Conservation (phyloP, 2,888 invertebrate genomes). For the Xanthorhoe spadicearia region DNA sequence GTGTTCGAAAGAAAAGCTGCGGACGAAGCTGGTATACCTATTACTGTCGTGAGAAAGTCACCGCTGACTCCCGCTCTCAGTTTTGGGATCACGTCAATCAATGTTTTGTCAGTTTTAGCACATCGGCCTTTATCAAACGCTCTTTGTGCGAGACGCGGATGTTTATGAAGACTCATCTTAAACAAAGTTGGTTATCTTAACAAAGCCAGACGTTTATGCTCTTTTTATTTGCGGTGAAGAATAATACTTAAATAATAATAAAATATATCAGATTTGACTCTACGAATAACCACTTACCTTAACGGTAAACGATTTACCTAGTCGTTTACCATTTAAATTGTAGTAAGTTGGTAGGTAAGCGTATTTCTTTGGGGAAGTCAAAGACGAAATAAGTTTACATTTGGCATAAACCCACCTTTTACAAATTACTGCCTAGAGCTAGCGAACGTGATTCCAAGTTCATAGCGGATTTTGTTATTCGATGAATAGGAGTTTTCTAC, state of each 20-base stretch:
- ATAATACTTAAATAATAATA: no score
- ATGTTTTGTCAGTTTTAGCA: constrained; percentile 40
- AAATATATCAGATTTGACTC: no score
- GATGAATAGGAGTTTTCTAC: background rate
- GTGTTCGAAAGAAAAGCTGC: no score
- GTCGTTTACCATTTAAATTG: background rate
- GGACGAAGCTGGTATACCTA: no score
- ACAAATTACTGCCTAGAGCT: background rate
- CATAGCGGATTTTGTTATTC: background rate
- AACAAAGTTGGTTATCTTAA: constrained; percentile 37
- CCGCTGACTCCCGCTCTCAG: constrained; percentile 2
- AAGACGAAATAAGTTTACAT: background rate
- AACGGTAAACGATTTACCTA: background rate
- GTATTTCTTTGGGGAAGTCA: background rate
- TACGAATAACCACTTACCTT: no score
- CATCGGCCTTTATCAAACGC: constrained; percentile 38
- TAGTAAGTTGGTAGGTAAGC: background rate
- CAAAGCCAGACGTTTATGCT: constrained; percentile 17
- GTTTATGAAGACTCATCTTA: constrained; percentile 32
- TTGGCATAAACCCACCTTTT: background rate
- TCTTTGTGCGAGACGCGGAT: constrained; percentile 39
- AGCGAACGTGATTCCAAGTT: background rate
- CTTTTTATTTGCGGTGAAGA: background rate
- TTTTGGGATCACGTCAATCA: constrained; percentile 36
- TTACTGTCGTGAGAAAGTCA: background rate